These are phyloP conservation scores for Ganaspis sp. DNA, from an alignment of 1,140 invertebrate genomes.

Conservation along the genomic window DNA sequence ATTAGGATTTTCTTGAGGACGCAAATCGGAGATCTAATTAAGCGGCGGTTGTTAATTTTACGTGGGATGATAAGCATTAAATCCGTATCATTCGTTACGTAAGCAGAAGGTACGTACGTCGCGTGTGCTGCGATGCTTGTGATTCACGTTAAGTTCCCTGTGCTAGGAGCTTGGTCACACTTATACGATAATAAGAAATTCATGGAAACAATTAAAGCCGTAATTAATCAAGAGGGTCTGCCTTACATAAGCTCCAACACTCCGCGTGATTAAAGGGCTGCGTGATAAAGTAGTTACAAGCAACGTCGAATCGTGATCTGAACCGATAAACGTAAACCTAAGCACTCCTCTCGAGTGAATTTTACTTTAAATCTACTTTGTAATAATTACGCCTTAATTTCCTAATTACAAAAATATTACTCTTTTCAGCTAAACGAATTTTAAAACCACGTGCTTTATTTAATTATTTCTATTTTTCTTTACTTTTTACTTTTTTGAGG, in stretches of 20 bases:
- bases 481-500: no score
- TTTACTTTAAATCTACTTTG: background rate
- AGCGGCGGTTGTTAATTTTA: conserved; percentile 4
- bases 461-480: no score
- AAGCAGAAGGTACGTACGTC: conserved; percentile 2
- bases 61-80: background rate
- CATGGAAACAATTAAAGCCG: conserved; percentile 40
- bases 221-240: conserved; percentile 39
- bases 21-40: background rate
- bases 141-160: background rate
- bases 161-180: conserved; percentile 11
- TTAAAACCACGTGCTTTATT: no score
- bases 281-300: conserved; percentile 20
- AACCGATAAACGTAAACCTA: conserved; percentile 14
- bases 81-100: background rate
- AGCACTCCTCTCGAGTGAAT: background rate
- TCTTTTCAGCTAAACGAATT: no score
- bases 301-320: conserved; percentile 24
- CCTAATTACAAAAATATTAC: no score
- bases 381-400: no score
- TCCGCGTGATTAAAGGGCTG: conserved; percentile 11
- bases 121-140: background rate
- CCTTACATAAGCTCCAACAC: conserved; percentile 5
- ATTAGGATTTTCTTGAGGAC: background rate
- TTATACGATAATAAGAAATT: conserved; percentile 35